phyloP scores from a whole-genome alignment of 1,140 invertebrate species.

The Epicauta chinensis region DNA sequence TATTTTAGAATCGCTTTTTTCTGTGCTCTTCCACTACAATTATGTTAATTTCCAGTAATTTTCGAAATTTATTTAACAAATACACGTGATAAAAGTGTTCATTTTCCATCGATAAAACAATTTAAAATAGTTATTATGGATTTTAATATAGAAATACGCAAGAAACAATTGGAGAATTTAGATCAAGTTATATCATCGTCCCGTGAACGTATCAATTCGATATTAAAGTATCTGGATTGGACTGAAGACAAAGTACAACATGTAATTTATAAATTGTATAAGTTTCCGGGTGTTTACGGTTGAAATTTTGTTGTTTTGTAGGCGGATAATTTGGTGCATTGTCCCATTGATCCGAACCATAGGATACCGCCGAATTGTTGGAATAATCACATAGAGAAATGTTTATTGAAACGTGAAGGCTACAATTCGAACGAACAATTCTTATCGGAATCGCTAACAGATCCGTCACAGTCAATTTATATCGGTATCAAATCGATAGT shows the following conservation, averaged over 20 bases:
- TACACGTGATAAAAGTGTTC: too few relatives aligned
- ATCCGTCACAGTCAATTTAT: constrained; percentile 41
- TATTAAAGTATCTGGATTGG: constrained; percentile 36
- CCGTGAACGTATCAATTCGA: constrained; percentile 31
- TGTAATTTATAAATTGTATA: constrained; percentile 10
- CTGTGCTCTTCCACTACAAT: too few relatives aligned
- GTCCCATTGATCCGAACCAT: constrained; percentile 46
- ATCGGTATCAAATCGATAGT: constrained; percentile 18
- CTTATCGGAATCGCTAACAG: constrained; percentile 40
- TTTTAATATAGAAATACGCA: constrained; percentile 38
- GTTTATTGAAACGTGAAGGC: constrained; percentile 46
- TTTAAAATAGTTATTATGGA: constrained; percentile 30
- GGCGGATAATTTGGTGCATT: constrained; percentile 36
- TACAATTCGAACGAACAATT: constrained; percentile 44
- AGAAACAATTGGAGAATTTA: constrained; percentile 39
- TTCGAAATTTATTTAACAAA: too few relatives aligned
- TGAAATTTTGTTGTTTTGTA: constrained; percentile 8
- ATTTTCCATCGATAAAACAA: too few relatives aligned
- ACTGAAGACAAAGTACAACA: constrained; percentile 22
- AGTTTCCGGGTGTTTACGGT: too few relatives aligned
- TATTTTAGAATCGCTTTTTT: too few relatives aligned
- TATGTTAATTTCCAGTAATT: too few relatives aligned
- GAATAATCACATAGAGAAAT: constrained; percentile 44
- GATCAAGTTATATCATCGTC: constrained; percentile 38
- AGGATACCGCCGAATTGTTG: constrained; percentile 39